Conservation (phyloP, 2,113 vertebrate species). For the Aepyceros melampus region DNA sequence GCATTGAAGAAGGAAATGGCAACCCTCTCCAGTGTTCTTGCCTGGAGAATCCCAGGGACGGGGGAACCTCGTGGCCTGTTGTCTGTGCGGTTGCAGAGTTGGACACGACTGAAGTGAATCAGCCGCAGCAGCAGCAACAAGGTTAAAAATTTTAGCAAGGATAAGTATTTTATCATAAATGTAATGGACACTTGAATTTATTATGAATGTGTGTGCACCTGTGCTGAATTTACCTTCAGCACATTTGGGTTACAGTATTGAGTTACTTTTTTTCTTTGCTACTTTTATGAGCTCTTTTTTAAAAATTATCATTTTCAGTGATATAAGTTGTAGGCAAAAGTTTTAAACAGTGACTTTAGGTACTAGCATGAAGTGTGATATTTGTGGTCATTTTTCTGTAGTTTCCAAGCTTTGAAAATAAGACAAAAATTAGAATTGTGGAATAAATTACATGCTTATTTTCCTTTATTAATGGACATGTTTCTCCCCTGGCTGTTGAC, state of each 20-base stretch:
- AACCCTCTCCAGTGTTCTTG: too few relatives aligned
- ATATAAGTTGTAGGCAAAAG: neutral
- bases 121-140: neutral
- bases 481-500: neutral
- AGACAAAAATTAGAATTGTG: neutral
- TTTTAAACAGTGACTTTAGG: neutral
- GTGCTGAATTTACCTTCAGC: neutral
- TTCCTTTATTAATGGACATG: neutral
- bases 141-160: neutral
- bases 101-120: too few relatives aligned
- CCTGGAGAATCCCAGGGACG: too few relatives aligned
- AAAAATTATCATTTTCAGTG: neutral
- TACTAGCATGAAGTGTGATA: neutral
- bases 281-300: neutral
- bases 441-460: neutral
- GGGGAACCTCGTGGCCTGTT: too few relatives aligned
- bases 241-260: neutral
- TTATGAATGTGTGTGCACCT: neutral
- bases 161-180: neutral
- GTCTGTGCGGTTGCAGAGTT: rapidly evolving
- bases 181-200: neutral
- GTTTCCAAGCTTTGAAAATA: neutral
- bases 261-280: neutral
- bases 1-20: too few relatives aligned
- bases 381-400: neutral